Base-by-base conservation (phyloP, 2,113 vertebrate genomes). In the Plecotus auritus region DNA sequence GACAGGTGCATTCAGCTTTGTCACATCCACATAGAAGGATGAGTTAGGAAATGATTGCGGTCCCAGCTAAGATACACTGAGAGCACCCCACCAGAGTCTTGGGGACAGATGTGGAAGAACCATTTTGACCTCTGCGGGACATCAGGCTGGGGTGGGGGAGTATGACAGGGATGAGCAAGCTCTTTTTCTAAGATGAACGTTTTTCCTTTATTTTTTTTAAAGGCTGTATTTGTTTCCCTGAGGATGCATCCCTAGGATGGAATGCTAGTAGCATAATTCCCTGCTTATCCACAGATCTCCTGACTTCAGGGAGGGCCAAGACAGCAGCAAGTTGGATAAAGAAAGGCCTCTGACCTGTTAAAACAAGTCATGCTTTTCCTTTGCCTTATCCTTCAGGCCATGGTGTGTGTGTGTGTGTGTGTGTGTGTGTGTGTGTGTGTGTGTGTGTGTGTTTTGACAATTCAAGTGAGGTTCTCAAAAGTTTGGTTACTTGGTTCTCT, bases 221-320 rank as follows among this genome's bases (percentile, higher is more conserved):
- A 47, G 42, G 84, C 54, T 61, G 7, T 77, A 22, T 85, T 6
- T 1, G 32, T 94, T 97, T 94, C 77, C 73, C 47, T 23, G 89
- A 82, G 77, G 95, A n/a, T 82, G 90, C 85, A 94, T 83, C 78
- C 66, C n/a, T 54, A 40, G 77, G 85, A 47, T 87, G 20, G 40
- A 67, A 93, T 73, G 82, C 13, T 54, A 49, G 54, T 22, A 35
- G 47, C 81, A 6, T 74, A 76, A 92, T 66, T 90, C 64, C 16
- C 28, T 49, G 77, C 74, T 93, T 64, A 85, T 93, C 69, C 32
- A 40, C 85, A 92, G 94, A 81, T 32, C 72, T 88, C 45, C 40
- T 7, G n/a, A 80, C 30, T 92, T 72, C 30, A 35, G 8, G 0
- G 1, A 90, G 47, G 49, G n/a, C 45, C 72, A 13, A 26, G 7